Conservation (phyloP, 2,113 vertebrate genomes). For the Typhlomys cinereus region DNA sequence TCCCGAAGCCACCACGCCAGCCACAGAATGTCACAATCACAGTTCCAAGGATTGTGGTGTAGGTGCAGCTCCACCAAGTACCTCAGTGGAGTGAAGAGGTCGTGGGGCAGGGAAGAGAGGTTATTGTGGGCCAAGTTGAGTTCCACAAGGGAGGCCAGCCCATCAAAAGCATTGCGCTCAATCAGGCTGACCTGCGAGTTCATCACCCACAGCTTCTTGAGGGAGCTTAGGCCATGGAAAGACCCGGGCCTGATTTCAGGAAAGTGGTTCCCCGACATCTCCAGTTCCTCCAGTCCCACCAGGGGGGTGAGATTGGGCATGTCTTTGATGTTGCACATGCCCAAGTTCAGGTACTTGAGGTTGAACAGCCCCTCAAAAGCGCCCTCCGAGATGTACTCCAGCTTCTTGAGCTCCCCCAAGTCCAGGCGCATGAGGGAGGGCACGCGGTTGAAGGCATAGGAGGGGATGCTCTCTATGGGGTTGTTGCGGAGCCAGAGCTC, state of each 20-base stretch:
- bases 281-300: slow-evolving; percentile 95
- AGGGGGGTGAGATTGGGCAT: slow-evolving; percentile 95
- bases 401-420: slow-evolving; percentile 95
- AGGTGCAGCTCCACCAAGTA: slow-evolving; percentile 97
- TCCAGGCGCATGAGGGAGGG: slow-evolving; percentile 98
- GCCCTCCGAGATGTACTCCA: slow-evolving; percentile 98
- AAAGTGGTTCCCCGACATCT: slow-evolving; percentile 98
- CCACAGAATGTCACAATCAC: slow-evolving; percentile 98
- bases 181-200: slow-evolving; percentile 95
- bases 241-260: slow-evolving; percentile 94
- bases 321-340: slow-evolving; percentile 97
- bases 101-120: slow-evolving; percentile 96
- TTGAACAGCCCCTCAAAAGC: slow-evolving; percentile 97
- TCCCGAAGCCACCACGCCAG: slow-evolving; percentile 97
- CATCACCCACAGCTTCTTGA: slow-evolving; percentile 99
- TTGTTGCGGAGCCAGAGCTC: slow-evolving; percentile 99
- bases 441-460: slow-evolving; percentile 98
- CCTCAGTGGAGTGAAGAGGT: slow-evolving; percentile 95
- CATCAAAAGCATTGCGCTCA: slow-evolving; percentile 98
- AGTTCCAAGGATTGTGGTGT: slow-evolving; percentile 99
- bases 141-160: slow-evolving; percentile 95
- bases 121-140: slow-evolving; percentile 99
- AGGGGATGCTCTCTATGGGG: slow-evolving; percentile 98
- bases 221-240: slow-evolving; percentile 93
- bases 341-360: slow-evolving; percentile 98